Conservation (phyloP, 2,797 vertebrate genomes). For the Parambassis ranga region DNA sequence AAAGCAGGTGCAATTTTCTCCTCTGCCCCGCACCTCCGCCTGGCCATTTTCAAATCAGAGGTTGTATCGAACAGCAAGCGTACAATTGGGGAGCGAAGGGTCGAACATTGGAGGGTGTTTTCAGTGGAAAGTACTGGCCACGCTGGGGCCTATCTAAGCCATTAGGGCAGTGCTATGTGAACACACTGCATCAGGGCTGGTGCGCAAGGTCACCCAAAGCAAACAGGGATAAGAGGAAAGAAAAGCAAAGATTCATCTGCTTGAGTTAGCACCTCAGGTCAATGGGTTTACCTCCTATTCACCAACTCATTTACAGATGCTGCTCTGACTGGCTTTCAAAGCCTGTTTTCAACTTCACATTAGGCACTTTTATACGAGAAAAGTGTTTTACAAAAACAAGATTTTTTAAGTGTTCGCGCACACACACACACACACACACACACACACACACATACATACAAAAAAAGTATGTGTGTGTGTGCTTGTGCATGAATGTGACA, state of each 20-base stretch:
- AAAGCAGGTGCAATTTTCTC: conserved; percentile 60
- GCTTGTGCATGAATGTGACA: conserved; percentile 55
- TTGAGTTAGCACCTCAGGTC: conserved; percentile 76
- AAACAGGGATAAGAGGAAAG: conserved; percentile 86
- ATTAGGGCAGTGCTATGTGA: conserved; percentile 74
- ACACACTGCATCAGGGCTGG: conserved; percentile 61
- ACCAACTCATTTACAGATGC: conserved; percentile 44
- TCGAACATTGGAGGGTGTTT: conserved; percentile 79
- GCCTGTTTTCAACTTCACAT: conserved; percentile 34
- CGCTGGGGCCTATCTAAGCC: conserved; percentile 58
- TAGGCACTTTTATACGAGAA: conserved; percentile 41
- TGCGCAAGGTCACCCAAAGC: conserved; percentile 91
- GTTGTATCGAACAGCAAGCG: conserved; percentile 11
- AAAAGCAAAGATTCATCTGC: conserved; percentile 81
- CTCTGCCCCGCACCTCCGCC: conserved; percentile 35
- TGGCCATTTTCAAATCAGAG: conserved; percentile 45
- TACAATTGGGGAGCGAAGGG: conserved; percentile 31
- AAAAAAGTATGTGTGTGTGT: not conserved
- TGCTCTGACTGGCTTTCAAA: conserved; percentile 45
- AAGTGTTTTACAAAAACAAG: conserved; percentile 62
- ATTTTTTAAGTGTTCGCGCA: conserved; percentile 28
- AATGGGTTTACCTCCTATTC: conserved; percentile 69
- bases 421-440: not conserved
- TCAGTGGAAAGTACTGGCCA: conserved; percentile 33
- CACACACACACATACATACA: not conserved